Conservation (phyloP, 2,888 invertebrate species). For the Margaritifera margaritifera region DNA sequence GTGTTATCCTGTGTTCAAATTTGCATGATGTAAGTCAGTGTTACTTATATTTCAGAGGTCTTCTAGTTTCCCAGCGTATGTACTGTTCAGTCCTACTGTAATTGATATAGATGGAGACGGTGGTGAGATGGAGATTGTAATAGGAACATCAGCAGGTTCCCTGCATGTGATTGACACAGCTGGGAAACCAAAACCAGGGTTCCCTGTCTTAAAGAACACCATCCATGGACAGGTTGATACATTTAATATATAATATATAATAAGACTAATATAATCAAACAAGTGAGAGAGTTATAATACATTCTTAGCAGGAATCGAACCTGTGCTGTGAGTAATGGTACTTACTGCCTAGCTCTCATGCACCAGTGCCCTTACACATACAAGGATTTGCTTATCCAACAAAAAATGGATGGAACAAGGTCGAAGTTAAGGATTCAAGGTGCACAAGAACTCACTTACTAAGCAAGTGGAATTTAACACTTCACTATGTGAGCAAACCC, state of each 20-base stretch:
- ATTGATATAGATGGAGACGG: slow-evolving; percentile 61
- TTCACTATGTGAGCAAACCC: no score
- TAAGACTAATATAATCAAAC: background rate
- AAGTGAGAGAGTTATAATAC: no score
- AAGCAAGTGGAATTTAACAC: no score
- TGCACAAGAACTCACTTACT: no score
- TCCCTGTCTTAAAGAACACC: slow-evolving; percentile 55
- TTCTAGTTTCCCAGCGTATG: slow-evolving; percentile 61
- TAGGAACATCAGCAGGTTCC: slow-evolving; percentile 64
- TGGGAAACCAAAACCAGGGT: slow-evolving; percentile 52
- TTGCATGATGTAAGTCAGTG: background rate
- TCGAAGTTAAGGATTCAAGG: no score
- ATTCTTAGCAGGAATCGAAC: no score
- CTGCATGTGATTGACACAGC: slow-evolving; percentile 53
- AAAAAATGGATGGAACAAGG: no score
- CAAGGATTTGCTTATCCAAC: no score
- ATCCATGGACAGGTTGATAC: slow-evolving; percentile 59
- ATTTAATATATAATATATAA: background rate
- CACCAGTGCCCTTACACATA: no score
- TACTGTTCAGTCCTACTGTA: slow-evolving; percentile 65
- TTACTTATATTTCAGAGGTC: slow-evolving; percentile 34
- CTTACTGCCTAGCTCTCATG: no score
- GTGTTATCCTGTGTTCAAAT: no score
- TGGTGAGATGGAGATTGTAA: slow-evolving; percentile 58
- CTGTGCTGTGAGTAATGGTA: no score